Base-by-base conservation (phyloP, 2,797 vertebrate species). In the Ctenosaura bakeri region DNA sequence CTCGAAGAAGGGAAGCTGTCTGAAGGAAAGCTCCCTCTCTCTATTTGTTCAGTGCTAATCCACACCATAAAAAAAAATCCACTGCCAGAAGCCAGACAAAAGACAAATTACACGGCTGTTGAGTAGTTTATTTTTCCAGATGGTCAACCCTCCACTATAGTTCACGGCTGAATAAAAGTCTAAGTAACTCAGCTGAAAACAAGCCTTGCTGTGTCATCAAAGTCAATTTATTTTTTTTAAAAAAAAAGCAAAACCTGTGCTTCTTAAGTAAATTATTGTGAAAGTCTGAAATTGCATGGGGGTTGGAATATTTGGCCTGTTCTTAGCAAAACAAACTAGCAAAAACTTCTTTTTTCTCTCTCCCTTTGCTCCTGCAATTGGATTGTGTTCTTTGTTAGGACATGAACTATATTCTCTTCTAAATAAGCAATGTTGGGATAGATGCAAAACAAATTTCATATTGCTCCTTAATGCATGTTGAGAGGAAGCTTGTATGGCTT, bases 121-220 rank as follows among this genome's bases (percentile, higher is more conserved):
- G 93, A 95, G 92, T 83, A 95, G 94, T 92, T 95, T 95, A 93
- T 96, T 96, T 96, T 97, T 95, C 96, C 95, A 96, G 95, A 94
- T 96, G 94, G 94, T 91, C 94, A 94, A 92, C 92, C 73, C 93
- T 94, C 91, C 95, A 92, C 94, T 94, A 94, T 92, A 95, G 92
- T 94, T 96, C 93, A 94, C 50, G 88, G 91, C 82, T 91, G 94
- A 92, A 94, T 95, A 91, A 92, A 96, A 94, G 74, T 94, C 88
- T 94, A 88, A 94, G 87, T 92, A n/a, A 77, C 86, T 88, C 90
- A 93, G 86, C n/a, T 93, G 90, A 96, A 96, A 95, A 91, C 84
- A 92, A 91, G 86, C 14, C 81, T 78, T 89, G 91, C 94, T 94
- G 92, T 91, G 88, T 95, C 84, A 88, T 89, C 76, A 81, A 90